Conservation (phyloP, 2,113 vertebrate species). For the Anarhynchus alexandrinus region DNA sequence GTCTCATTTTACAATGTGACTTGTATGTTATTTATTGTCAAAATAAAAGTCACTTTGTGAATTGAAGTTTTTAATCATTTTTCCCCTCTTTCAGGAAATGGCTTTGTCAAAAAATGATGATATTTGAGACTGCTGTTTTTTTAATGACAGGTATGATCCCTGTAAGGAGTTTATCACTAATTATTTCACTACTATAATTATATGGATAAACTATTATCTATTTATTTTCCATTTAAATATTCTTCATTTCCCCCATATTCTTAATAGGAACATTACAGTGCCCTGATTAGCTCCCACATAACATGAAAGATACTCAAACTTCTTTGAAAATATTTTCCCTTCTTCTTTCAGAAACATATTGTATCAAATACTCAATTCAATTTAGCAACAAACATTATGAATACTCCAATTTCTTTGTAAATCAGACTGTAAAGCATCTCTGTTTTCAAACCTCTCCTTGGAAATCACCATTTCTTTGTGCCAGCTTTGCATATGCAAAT, state of each 20-base stretch:
- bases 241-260: neutral
- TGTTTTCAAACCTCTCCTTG: neutral
- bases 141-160: neutral
- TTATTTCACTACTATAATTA: neutral
- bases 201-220: neutral
- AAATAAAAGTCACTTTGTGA: slow-evolving; percentile 75
- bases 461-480: neutral
- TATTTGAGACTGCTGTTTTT: neutral
- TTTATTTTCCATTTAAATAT: neutral
- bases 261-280: neutral
- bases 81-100: slow-evolving; percentile 36
- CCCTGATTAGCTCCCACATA: neutral
- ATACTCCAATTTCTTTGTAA: neutral
- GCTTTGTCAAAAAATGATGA: slow-evolving; percentile 40
- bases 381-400: neutral
- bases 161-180: neutral
- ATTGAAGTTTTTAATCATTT: slow-evolving; percentile 76
- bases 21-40: slow-evolving; percentile 77
- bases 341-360: neutral
- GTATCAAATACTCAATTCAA: neutral
- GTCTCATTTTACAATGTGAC: slow-evolving; percentile 72
- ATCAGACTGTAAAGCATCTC: neutral
- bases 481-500: neutral
- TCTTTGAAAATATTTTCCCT: neutral
- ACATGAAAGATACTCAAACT: neutral